These are phyloP conservation scores for Eupithecia vulgata DNA, from an alignment of 2,888 invertebrate genomes.

Conservation along the genomic window DNA sequence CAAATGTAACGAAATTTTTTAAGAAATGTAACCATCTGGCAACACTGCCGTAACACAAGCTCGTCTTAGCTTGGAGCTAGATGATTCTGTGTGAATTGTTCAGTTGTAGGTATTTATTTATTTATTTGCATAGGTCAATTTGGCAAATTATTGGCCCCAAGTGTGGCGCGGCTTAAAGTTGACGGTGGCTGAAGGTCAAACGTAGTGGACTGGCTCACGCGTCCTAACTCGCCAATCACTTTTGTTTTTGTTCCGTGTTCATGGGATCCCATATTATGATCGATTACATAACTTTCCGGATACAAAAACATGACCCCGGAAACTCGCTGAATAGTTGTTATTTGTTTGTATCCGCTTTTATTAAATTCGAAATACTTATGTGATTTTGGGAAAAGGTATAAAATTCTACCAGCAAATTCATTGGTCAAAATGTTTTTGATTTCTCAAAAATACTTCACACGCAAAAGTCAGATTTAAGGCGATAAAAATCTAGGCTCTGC, in stretches of 20 bases:
- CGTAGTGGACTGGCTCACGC: slow-evolving; percentile 26
- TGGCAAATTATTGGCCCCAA: background rate
- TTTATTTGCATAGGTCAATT: background rate
- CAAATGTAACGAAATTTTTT: too few relatives aligned
- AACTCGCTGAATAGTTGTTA: background rate
- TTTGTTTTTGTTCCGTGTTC: slow-evolving; percentile 34
- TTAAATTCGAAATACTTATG: background rate
- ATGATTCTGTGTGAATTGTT: too few relatives aligned
- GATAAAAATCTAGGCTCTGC: background rate
- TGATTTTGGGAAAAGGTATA: background rate
- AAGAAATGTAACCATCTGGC: too few relatives aligned
- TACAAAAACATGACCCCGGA: slow-evolving; percentile 14
- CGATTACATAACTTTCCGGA: slow-evolving; percentile 26
- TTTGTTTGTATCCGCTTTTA: background rate
- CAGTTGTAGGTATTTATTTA: too few relatives aligned
- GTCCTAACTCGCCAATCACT: slow-evolving; percentile 30
- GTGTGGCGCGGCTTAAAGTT: background rate
- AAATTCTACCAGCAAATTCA: background rate
- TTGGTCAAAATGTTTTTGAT: background rate
- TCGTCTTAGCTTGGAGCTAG: too few relatives aligned
- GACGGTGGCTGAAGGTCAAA: slow-evolving; percentile 31
- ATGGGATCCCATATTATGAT: slow-evolving; percentile 28
- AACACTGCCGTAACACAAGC: too few relatives aligned
- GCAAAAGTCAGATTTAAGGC: background rate
- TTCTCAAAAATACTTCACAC: background rate